Evolutionary conservation across 1,140 invertebrate species (phyloP), one percentile per base, ranked within the genome.

Genomic region (Cylas formicarius): DNA sequence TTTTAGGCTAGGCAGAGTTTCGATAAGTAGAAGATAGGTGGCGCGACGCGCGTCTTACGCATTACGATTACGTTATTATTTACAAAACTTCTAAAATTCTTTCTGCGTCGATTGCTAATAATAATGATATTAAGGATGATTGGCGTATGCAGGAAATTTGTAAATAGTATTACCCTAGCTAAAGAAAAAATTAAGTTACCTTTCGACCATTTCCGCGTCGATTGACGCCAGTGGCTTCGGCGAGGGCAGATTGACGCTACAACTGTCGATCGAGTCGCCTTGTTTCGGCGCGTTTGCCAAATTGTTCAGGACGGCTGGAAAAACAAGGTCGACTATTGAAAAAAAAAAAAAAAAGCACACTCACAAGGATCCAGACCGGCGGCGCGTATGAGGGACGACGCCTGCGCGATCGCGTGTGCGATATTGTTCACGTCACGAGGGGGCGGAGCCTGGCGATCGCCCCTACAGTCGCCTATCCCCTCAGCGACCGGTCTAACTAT

Each of bases 221-320:
- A 82, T 78, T 24, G 77, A 75, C 2, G 82, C 80, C 52, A 89
- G 67, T 1, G 84, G 82, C 59, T 88, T 79, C 3, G 77, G 70
- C 22, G 74, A 73, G 19, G 84, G 87, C 45, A 91, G 70, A 43
- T 79, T 76, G 2, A 84, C 75, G 50, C 75, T 82, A 44, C 71
- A 74, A 10, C n/a, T n/a, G n/a, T n/a, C n/a, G n/a, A n/a, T n/a
- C n/a, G n/a, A 37, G n/a, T 16, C 8, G 28, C 29, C 17, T 27
- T 28, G n/a, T n/a, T n/a, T n/a, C n/a, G n/a, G n/a, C n/a, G n/a
- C n/a, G 11, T 26, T 8, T 26, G 8, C 8, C n/a, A 9, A 26
- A 45, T 13, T 13, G 18, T 3, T 7, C 4, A 26, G 20, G 20
- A 36, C 24, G 16, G 11, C 13, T 19, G 13, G 18, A 34, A n/a